Evolutionary conservation across 2,888 invertebrate genomes (phyloP).

Genomic region (Rotaria magnacalcarata): DNA sequence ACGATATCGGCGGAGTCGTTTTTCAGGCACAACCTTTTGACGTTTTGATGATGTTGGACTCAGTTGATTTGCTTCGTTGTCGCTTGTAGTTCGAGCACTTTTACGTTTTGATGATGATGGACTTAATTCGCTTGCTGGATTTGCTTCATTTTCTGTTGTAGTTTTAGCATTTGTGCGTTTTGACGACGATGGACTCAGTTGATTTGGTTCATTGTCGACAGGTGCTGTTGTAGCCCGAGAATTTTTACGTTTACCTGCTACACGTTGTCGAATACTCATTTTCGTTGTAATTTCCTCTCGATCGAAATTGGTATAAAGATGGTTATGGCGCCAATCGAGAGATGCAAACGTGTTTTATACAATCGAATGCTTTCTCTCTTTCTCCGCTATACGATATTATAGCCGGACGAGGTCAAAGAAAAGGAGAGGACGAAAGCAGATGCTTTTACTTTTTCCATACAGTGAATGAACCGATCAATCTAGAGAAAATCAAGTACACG

Average conservation of each 20-base stretch:
- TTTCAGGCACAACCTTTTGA: not conserved
- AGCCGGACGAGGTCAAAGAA: not conserved
- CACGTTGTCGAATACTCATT: not conserved
- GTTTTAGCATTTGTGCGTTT: not conserved
- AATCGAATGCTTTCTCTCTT: not conserved
- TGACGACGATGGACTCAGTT: not conserved
- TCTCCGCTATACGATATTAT: not conserved
- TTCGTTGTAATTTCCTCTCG: no score
- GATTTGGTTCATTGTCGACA: not conserved
- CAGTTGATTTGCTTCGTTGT: not conserved
- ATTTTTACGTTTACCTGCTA: not conserved
- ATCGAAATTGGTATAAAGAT: not conserved
- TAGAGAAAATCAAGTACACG: no score
- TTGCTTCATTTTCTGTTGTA: no score
- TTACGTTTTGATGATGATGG: not conserved
- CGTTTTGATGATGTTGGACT: not conserved
- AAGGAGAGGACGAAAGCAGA: not conserved
- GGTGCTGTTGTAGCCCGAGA: no score
- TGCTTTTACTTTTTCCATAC: not conserved
- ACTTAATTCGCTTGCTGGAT: no score
- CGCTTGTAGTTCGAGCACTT: not conserved
- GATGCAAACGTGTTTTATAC: not conserved
- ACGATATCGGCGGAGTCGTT: conserved; percentile 11
- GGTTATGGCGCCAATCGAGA: not conserved
- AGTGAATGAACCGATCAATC: not conserved